phyloP scores from a whole-genome alignment of 2,113 vertebrate species.

The Pseudolaguvia tuberculata region DNA sequence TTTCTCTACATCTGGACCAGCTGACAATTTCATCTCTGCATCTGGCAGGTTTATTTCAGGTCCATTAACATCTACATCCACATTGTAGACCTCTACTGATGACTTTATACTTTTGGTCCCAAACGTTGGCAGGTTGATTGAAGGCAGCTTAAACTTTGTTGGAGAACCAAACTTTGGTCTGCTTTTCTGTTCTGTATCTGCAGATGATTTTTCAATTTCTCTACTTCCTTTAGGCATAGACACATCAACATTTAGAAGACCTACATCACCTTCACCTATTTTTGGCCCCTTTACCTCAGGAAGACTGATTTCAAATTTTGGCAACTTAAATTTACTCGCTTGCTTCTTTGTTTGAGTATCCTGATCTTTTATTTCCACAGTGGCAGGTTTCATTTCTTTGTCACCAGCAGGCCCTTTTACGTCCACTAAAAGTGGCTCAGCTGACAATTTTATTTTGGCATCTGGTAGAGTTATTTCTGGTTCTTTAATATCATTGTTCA shows the following conservation, averaged over 20 bases:
- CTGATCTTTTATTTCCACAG: neutral
- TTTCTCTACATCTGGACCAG: neutral
- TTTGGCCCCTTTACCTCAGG: constrained; percentile 26
- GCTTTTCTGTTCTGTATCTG: constrained; percentile 3
- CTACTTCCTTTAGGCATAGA: constrained; percentile 8
- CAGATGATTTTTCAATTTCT: neutral
- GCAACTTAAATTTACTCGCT: constrained; percentile 24
- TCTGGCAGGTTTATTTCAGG: constrained; percentile 14
- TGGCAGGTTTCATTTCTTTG: neutral
- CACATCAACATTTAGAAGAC: constrained; percentile 34
- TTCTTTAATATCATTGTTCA: constrained; percentile 17
- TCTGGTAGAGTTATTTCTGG: constrained; percentile 10
- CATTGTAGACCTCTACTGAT: constrained; percentile 7
- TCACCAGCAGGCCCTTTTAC: constrained; percentile 21
- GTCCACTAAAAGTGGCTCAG: neutral
- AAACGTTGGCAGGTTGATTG: constrained; percentile 55
- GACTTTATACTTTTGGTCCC: constrained; percentile 16
- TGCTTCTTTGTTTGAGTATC: neutral
- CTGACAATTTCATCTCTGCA: neutral
- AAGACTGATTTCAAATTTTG: constrained; percentile 28
- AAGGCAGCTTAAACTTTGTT: constrained; percentile 51
- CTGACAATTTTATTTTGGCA: neutral
- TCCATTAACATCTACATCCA: constrained; percentile 16
- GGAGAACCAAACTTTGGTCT: constrained; percentile 35
- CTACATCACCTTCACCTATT: constrained; percentile 29